These are phyloP conservation scores for Atethmia centrago DNA, from an alignment of 2,888 invertebrate species.

Conservation along the genomic window DNA sequence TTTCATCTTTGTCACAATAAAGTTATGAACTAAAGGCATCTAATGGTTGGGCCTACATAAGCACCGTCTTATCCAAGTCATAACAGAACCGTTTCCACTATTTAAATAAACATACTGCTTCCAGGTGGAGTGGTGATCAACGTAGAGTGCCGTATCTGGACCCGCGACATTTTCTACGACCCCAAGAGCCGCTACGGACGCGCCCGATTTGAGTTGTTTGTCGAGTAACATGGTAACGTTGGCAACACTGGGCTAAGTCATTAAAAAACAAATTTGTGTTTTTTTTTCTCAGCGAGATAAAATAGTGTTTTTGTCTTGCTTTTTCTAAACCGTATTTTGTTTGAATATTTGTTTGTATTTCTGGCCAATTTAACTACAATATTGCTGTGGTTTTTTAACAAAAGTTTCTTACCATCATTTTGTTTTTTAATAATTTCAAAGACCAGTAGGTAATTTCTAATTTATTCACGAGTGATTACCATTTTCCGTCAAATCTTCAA, in stretches of 20 bases:
- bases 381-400: background rate
- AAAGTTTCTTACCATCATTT: background rate
- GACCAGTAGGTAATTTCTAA: no score
- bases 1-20: background rate
- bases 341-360: background rate
- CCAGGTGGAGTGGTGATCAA: constrained; percentile 85
- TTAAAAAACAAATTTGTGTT: background rate
- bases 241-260: constrained; percentile 20
- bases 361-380: background rate
- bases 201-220: constrained; percentile 84
- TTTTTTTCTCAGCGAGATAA: background rate
- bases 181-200: constrained; percentile 82
- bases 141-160: constrained; percentile 88
- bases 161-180: constrained; percentile 84
- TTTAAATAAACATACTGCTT: background rate
- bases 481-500: background rate
- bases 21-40: background rate
- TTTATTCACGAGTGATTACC: background rate
- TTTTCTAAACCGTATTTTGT: no score
- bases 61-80: background rate
- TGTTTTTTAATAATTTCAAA: background rate
- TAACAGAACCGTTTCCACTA: no score
- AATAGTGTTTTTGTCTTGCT: no score
- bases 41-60: background rate
- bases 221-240: constrained; percentile 74